Evolutionary conservation across 2,888 invertebrate genomes (phyloP).

Genomic region (Mystacides longicornis): DNA sequence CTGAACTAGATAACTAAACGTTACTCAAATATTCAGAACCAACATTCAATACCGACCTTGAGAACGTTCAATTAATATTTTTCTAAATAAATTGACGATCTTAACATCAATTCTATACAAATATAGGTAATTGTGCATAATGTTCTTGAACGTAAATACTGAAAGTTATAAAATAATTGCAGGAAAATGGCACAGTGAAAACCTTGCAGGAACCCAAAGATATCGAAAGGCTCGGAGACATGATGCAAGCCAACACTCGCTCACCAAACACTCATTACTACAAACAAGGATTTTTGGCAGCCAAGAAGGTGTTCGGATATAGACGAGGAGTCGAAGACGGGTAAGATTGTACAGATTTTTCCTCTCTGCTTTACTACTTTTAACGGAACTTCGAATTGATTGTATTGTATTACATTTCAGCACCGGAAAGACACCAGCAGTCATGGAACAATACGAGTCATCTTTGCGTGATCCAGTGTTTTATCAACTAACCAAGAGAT

Average conservation of each 20-base stretch:
- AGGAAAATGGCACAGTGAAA: conserved; percentile 47
- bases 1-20: too few relatives aligned
- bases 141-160: conserved; percentile 7
- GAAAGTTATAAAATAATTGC: conserved; percentile 32
- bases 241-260: conserved; percentile 57
- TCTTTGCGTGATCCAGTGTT: conserved; percentile 66
- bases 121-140: not conserved
- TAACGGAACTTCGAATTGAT: too few relatives aligned
- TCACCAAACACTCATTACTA: conserved; percentile 55
- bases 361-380: too few relatives aligned
- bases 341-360: too few relatives aligned
- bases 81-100: too few relatives aligned
- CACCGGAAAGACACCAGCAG: conserved; percentile 49
- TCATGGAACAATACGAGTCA: conserved; percentile 56
- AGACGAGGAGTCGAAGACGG: too few relatives aligned
- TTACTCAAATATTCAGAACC: too few relatives aligned
- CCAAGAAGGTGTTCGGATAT: conserved; percentile 43
- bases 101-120: not conserved
- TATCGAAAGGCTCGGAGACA: conserved; percentile 55
- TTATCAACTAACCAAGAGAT: conserved; percentile 59
- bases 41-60: too few relatives aligned
- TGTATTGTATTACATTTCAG: too few relatives aligned
- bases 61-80: too few relatives aligned
- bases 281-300: conserved; percentile 48
- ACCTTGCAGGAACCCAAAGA: conserved; percentile 54